phyloP scores from a whole-genome alignment of 2,797 vertebrate species.

The Danio tinwini region DNA sequence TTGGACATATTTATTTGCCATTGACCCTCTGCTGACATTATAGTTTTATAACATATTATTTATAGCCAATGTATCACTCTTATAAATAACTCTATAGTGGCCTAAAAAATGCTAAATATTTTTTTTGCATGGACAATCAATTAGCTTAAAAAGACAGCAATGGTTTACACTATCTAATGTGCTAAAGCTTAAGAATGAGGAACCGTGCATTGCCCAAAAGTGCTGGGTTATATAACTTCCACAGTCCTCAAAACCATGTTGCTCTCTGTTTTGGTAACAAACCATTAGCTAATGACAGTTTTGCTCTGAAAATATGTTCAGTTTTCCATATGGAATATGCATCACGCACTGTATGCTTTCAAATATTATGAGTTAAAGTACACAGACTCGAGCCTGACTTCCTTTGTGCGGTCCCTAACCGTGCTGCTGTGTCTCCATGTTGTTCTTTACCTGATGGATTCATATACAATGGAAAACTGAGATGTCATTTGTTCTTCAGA shows the following conservation, averaged over 20 bases:
- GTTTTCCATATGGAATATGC: conserved; percentile 12
- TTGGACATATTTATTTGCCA: not conserved
- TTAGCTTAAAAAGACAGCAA: not conserved
- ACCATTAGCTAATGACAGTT: not conserved
- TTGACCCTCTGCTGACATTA: not conserved
- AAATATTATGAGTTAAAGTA: conserved; percentile 3
- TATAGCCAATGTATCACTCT: not conserved
- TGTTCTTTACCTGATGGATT: conserved; percentile 13
- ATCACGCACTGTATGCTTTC: not conserved
- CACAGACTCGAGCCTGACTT: conserved; percentile 10
- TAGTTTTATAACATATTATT: not conserved
- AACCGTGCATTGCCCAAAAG: conserved; percentile 1
- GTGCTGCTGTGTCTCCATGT: not conserved
- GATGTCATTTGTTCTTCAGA: conserved; percentile 73
- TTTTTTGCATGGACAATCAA: not conserved
- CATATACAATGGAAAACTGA: conserved; percentile 1
- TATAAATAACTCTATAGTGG: not conserved
- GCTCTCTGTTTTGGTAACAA: conserved; percentile 25
- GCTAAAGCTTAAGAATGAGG: conserved; percentile 9
- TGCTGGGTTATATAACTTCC: not conserved
- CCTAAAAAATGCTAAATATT: not conserved
- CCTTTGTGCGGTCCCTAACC: not conserved
- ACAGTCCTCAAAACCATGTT: conserved; percentile 4
- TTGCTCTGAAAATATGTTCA: not conserved
- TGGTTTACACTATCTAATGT: conserved; percentile 2